Base-by-base conservation (phyloP, 2,113 vertebrate genomes). In the Vulpes vulpes region DNA sequence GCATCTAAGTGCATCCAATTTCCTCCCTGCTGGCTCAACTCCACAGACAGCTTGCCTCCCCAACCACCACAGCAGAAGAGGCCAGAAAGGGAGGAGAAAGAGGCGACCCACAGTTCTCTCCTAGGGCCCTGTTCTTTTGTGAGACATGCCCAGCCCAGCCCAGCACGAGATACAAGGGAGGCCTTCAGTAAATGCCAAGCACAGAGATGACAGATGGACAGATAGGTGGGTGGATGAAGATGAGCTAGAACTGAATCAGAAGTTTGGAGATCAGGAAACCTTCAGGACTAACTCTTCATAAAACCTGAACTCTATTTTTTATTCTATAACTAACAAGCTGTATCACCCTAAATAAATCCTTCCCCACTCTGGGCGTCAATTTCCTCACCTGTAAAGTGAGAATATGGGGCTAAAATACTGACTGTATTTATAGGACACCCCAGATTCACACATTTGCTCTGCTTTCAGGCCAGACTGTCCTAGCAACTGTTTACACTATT, bases 41-140 rank as follows among this genome's bases (percentile, higher is more conserved):
- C 89, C 86, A 65, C 57, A 80, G 20, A 89, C 76, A 65, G 86
- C 53, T 82, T 80, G 69, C 79, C 38, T 90, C 90, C 83, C 81
- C 71, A 67, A 25, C 27, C 20, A 7, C 15, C 71, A 43, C 1
- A 8, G 35, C 51, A 92, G 51, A 83, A 55, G 11, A 35, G 9
- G 43, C 2, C 49, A 80, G 27, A 38, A 69, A 65, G 62, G 30
- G 27, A 84, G 35, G 25, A 62, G 74, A 92, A 95, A 94, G 69
- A 49, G 15, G 82, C 8, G 16, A 59, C 51, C 25, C 3, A 85
- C 53, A 1, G 27, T 60, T 79, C 57, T 64, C 30, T 83, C 23
- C 15, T 6, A 27, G 23, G 8, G 35, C 19, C 11, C 11, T 30
- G 51, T 30, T 53, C 23, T 83, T 84, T 5, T 67, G 16, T 67